phyloP scores from a whole-genome alignment of 1,140 invertebrate species.

The Hylaeus volcanicus region DNA sequence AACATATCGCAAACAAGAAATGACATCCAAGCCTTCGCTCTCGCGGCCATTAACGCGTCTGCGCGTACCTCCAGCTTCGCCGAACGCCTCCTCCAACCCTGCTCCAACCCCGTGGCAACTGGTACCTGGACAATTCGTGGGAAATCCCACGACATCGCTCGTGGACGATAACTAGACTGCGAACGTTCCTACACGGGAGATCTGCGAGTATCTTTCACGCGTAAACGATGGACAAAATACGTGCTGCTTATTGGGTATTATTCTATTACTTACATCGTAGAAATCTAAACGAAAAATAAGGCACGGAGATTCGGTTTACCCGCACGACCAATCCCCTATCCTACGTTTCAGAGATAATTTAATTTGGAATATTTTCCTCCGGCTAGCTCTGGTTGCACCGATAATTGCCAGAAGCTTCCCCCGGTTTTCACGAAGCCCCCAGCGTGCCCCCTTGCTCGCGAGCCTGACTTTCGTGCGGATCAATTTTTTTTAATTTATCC shows the following conservation, averaged over 20 bases:
- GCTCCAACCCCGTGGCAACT: conserved; percentile 44
- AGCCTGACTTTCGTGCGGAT: conserved; percentile 51
- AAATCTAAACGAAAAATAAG: no score
- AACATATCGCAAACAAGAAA: conserved; percentile 67
- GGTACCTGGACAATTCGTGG: conserved; percentile 55
- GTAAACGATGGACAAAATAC: no score
- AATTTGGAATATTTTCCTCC: conserved; percentile 19
- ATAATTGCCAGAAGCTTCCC: conserved; percentile 54
- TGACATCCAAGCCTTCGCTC: conserved; percentile 59
- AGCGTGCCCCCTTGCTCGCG: conserved; percentile 44
- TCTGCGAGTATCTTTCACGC: no score
- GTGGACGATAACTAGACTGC: no score
- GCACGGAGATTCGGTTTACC: no score
- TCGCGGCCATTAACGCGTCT: conserved; percentile 68
- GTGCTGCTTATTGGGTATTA: no score
- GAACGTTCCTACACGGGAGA: no score
- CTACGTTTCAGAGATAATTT: not conserved
- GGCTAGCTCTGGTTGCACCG: conserved; percentile 25
- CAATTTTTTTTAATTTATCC: conserved; percentile 59
- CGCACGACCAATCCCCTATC: no score
- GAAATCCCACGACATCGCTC: conserved; percentile 55
- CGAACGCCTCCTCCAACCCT: conserved; percentile 52
- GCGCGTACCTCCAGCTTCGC: conserved; percentile 57
- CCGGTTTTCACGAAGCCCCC: conserved; percentile 58
- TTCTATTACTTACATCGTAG: no score